Evolutionary conservation across 2,888 invertebrate species (phyloP), one percentile per base, ranked within the genome.

Genomic region (Smittia aterrima): DNA sequence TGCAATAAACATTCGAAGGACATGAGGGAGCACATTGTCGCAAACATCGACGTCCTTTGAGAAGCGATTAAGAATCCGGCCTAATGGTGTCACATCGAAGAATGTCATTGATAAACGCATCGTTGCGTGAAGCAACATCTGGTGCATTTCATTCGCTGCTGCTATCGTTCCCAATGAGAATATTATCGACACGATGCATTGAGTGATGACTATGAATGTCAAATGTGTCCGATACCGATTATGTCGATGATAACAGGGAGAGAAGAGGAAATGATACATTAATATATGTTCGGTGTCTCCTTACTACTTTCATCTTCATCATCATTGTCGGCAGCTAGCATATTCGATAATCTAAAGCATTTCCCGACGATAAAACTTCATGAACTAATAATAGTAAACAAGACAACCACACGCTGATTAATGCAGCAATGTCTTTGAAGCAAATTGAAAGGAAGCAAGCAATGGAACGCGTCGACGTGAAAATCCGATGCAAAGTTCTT

Each of bases 1-100:
- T 77, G 79, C 81, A 53, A 86, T 68, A 78, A 84, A 83, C 76
- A 81, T 79, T 76, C 79, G 77, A 74, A 81, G 72, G 75, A 80
- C 78, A 41, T 75, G 38, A 76, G 88, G 87, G 78, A 89, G 80
- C 64, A 79, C 79, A 78, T 83, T 85, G 81, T 89, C 89, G 80
- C 87, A 80, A 73, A 84, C 81, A 79, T 88, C 86, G 77, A 88
- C 82, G 80, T 89, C 89, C 79, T 85, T 85, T 76, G 88, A 85
- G 80, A 89, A 89, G 76, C 74, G 41, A 64, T 74, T 76, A 75
- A 91, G 84, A 77, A 91, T 86, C 77, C 90, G 84, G 79, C 90
- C 90, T 76, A 86, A 77, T 54, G 90, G 90, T 64, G 90, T 90
- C 77, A 87, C 87, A 81, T 91, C 90, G 84, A 89, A 90, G 85